Percentiles rank a stretch among this genome's conserved stretches.
Conservation (phyloP, 2,113 vertebrate genomes). For the Petrocephalus microphthalmus region DNA sequence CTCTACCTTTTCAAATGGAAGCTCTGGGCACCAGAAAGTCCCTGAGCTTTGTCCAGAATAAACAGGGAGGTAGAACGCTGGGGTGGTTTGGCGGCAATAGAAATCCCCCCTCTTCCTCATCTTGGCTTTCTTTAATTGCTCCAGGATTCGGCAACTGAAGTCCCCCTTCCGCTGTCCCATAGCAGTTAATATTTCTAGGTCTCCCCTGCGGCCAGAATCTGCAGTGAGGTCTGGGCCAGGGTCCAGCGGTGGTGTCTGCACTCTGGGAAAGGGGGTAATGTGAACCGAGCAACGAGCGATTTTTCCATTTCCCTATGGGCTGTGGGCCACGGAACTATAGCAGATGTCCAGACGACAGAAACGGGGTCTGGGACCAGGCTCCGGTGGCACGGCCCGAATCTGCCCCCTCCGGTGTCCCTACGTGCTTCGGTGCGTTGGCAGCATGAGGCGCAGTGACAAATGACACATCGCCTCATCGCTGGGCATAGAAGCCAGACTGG, state of each 20-base stretch:
- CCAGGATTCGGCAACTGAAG: slow-evolving; percentile 34
- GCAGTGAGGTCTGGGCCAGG: slow-evolving; percentile 59
- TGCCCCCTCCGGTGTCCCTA: slow-evolving; percentile 24
- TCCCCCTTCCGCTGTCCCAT: slow-evolving; percentile 56
- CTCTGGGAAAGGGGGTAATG: slow-evolving; percentile 65
- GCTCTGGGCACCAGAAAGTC: neutral
- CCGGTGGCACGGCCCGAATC: neutral
- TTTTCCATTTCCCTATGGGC: slow-evolving; percentile 48
- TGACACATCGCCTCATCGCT: slow-evolving; percentile 23
- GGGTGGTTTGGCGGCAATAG: neutral
- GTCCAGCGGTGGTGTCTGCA: slow-evolving; percentile 59
- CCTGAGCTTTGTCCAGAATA: slow-evolving; percentile 7
- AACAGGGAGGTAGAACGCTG: neutral
- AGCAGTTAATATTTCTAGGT: slow-evolving; percentile 66
- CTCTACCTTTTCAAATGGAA: neutral
- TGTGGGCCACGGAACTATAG: slow-evolving; percentile 43
- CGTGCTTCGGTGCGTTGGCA: slow-evolving; percentile 28
- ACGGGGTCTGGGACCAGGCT: slow-evolving; percentile 27
- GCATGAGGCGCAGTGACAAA: slow-evolving; percentile 32
- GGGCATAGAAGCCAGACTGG: neutral
- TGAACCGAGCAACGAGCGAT: slow-evolving; percentile 61
- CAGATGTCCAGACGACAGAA: slow-evolving; percentile 50
- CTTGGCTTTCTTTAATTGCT: slow-evolving; percentile 4
- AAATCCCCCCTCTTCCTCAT: neutral
- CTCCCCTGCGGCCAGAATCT: slow-evolving; percentile 55